A percentile compares a stretch with the other conserved stretches of the same genome.
Conservation (phyloP, 1,140 invertebrate species). For the Bombus confusus region DNA sequence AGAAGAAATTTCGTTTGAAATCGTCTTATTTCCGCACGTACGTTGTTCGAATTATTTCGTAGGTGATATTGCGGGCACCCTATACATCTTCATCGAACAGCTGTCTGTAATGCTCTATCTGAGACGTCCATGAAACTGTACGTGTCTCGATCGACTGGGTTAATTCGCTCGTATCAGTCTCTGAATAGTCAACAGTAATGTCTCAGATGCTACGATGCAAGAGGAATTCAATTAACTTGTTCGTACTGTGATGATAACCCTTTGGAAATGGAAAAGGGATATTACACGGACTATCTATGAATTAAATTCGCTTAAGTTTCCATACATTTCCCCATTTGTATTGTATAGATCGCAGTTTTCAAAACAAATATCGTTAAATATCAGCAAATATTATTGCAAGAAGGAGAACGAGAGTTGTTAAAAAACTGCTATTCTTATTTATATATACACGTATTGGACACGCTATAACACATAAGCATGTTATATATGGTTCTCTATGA, state of each 20-base stretch:
- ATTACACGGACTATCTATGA: background rate
- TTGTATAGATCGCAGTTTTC: no score
- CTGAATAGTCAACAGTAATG: conserved; percentile 41
- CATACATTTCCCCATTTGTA: no score
- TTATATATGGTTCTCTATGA: no score
- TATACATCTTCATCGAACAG: conserved; percentile 18
- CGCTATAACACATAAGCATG: no score
- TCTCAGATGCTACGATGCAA: conserved; percentile 25
- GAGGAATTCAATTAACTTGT: conserved; percentile 39
- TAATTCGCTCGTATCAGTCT: conserved; percentile 43
- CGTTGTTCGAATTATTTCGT: background rate
- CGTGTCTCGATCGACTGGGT: conserved; percentile 28
- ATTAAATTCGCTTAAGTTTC: background rate
- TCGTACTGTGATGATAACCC: background rate
- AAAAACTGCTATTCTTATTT: no score
- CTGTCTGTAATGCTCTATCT: background rate
- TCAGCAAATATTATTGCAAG: no score
- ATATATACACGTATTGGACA: no score
- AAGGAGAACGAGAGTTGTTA: no score
- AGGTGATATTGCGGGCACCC: background rate
- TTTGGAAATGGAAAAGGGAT: background rate
- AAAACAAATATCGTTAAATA: no score
- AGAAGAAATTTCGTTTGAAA: background rate
- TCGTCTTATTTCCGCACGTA: no score
- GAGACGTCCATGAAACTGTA: conserved; percentile 8